These are phyloP conservation scores for Sinocyclocheilus anshuiensis DNA, from an alignment of 2,113 vertebrate genomes.

Conservation along the genomic window DNA sequence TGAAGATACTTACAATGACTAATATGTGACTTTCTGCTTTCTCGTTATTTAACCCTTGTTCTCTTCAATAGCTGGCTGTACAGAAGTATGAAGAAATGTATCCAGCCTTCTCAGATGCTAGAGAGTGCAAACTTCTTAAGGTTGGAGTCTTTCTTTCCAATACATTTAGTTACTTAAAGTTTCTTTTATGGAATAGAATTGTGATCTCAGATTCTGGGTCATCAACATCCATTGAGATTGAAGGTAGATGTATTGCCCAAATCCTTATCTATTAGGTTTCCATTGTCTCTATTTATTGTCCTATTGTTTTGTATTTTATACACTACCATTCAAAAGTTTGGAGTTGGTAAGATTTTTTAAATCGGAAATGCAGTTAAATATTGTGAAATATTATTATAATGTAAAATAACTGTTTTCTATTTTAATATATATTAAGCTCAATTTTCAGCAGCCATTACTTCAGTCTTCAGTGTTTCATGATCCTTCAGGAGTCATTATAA, in stretches of 20 bases:
- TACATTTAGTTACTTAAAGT: not conserved
- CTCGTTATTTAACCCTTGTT: not conserved
- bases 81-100: constrained; percentile 83
- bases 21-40: not conserved
- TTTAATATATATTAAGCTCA: no score
- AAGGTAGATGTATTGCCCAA: not conserved
- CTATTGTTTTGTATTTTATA: not conserved
- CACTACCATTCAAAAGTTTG: not conserved
- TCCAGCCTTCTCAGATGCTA: constrained; percentile 79
- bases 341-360: not conserved
- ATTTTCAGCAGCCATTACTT: no score
- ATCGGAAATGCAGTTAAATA: not conserved
- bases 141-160: constrained; percentile 58
- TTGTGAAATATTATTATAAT: not conserved
- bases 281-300: not conserved
- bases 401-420: no score
- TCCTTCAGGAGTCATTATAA: not conserved
- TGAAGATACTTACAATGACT: not conserved
- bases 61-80: constrained; percentile 71
- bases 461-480: not conserved
- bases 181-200: not conserved
- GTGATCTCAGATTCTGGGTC: not conserved
- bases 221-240: not conserved
- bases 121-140: constrained; percentile 81
- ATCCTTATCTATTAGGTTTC: not conserved